These are phyloP conservation scores for Myzus persicae DNA, from an alignment of 1,140 invertebrate genomes.

Conservation along the genomic window DNA sequence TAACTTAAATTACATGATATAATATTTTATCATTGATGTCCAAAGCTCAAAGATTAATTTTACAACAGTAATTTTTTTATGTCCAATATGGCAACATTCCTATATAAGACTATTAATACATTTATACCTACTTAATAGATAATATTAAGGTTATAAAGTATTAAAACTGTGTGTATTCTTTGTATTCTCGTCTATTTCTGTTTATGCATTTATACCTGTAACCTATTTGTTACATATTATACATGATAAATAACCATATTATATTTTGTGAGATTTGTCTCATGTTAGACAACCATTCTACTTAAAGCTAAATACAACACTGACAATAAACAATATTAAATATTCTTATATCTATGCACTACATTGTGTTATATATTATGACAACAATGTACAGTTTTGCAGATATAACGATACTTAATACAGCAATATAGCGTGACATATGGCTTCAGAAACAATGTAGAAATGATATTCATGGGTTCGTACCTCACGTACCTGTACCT, in stretches of 20 bases:
- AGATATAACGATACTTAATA: conserved; percentile 32
- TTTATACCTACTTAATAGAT: not conserved
- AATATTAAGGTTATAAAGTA: not conserved
- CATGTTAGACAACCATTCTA: not conserved
- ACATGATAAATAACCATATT: not conserved
- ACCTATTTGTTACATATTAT: not conserved
- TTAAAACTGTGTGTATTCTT: not conserved
- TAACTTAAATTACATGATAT: not conserved
- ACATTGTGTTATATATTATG: not conserved
- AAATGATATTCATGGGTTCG: conserved; percentile 47
- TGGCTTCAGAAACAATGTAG: conserved; percentile 30
- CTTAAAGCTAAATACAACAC: not conserved
- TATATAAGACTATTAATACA: not conserved
- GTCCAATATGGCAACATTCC: not conserved
- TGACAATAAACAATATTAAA: not conserved
- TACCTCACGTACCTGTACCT: conserved; percentile 7
- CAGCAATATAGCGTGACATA: conserved; percentile 46
- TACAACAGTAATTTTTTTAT: not conserved
- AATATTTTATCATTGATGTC: not conserved
- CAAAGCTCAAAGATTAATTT: not conserved
- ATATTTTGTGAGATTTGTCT: not conserved
- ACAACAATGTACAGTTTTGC: not conserved
- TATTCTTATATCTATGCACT: not conserved
- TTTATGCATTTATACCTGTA: not conserved
- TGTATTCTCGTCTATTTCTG: no score